Conservation (phyloP, 2,113 vertebrate genomes). For the Melanerpes formicivorus region DNA sequence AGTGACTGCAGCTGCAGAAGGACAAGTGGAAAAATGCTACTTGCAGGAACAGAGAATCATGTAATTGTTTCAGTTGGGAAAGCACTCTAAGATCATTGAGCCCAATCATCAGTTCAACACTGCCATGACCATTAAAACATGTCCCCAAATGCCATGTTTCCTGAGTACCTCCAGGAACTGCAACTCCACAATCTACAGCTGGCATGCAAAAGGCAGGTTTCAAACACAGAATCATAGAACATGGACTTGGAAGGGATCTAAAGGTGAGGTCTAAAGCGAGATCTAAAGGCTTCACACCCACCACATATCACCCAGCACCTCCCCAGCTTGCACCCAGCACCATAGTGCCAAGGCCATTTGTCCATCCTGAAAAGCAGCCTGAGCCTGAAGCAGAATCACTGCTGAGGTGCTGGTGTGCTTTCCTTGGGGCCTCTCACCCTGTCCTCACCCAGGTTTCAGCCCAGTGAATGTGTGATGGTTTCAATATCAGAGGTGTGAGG, state of each 20-base stretch:
- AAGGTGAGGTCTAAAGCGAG: not conserved
- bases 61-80: no score
- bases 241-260: not conserved
- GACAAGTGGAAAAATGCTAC: accelerated
- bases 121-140: no score
- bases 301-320: not conserved
- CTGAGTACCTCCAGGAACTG: no score
- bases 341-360: accelerated
- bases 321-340: not conserved
- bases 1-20: not conserved
- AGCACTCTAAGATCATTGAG: no score
- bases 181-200: no score
- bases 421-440: accelerated
- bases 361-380: no score
- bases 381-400: no score
- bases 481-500: not conserved
- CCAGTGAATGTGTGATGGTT: accelerated
- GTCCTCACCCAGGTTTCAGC: not conserved
- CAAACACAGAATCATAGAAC: not conserved
- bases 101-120: no score
- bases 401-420: accelerated
- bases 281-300: not conserved
- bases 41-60: not conserved
- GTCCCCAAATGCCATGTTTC: no score
- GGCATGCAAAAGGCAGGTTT: not conserved